Conservation (phyloP, 2,888 invertebrate species). For the Campoplex nolae region DNA sequence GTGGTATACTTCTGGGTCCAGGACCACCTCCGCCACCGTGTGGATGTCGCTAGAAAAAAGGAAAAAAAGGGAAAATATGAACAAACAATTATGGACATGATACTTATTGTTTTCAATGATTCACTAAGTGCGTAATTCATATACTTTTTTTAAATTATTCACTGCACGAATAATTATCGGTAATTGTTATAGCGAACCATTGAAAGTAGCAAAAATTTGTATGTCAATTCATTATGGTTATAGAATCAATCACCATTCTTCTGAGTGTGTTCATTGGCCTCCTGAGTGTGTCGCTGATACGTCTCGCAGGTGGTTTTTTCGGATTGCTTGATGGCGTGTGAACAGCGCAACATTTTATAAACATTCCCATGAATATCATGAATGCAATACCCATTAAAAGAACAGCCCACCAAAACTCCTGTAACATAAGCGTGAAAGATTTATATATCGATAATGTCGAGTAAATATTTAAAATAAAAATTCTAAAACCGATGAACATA, state of each 20-base stretch:
- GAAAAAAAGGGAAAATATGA: not conserved
- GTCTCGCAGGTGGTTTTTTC: slow-evolving; percentile 97
- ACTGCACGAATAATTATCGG: not conserved
- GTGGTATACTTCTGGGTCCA: slow-evolving; percentile 81
- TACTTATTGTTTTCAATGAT: not conserved
- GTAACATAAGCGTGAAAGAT: slow-evolving; percentile 66
- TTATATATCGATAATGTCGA: not conserved
- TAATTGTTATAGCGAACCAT: not conserved
- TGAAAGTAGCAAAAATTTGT: not conserved
- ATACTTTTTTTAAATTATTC: not conserved
- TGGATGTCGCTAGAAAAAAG: slow-evolving; percentile 83
- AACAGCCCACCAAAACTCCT: slow-evolving; percentile 98
- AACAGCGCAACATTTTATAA: slow-evolving; percentile 99
- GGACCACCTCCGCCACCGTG: slow-evolving; percentile 78
- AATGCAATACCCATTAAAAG: slow-evolving; percentile 96
- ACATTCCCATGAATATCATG: slow-evolving; percentile 98
- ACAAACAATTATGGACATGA: not conserved
- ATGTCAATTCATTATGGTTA: not conserved
- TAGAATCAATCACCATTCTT: slow-evolving; percentile 89
- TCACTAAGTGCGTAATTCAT: not conserved
- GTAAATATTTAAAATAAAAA: not conserved
- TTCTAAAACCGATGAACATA: not conserved
- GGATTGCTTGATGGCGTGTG: slow-evolving; percentile 99
- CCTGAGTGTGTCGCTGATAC: slow-evolving; percentile 95
- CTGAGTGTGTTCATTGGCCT: slow-evolving; percentile 96